Evolutionary conservation across 2,797 vertebrate genomes (phyloP).

Genomic region (Pterois miles): DNA sequence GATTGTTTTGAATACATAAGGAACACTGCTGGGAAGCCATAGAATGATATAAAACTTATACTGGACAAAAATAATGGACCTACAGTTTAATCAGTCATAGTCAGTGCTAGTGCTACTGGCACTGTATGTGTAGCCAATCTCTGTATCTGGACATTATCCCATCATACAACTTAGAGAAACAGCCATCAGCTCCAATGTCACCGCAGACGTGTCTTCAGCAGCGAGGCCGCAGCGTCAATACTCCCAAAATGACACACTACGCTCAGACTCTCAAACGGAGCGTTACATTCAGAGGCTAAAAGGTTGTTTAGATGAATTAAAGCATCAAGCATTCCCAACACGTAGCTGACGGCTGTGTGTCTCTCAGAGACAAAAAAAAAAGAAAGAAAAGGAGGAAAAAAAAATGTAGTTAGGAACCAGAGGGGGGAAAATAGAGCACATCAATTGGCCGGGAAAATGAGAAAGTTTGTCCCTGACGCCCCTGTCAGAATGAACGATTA

Average conservation of each 20-base stretch:
- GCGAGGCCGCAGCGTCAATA: background rate
- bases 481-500: slow-evolving; percentile 70
- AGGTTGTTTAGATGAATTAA: slow-evolving; percentile 61
- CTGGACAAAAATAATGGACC: background rate
- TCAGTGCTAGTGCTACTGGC: background rate
- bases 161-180: slow-evolving; percentile 18
- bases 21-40: background rate
- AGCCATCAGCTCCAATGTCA: slow-evolving; percentile 54
- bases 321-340: slow-evolving; percentile 53
- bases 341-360: slow-evolving; percentile 43
- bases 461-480: slow-evolving; percentile 66
- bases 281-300: slow-evolving; percentile 39
- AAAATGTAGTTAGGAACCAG: slow-evolving; percentile 44
- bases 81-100: background rate
- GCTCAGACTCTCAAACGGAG: slow-evolving; percentile 12
- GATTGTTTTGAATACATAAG: background rate
- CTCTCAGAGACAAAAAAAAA: slow-evolving; percentile 20
- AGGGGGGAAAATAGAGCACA: slow-evolving; percentile 43
- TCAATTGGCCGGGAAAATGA: slow-evolving; percentile 65
- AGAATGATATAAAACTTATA: background rate
- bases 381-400: background rate
- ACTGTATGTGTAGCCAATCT: background rate
- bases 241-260: slow-evolving; percentile 24
- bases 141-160: background rate
- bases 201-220: background rate